Evolutionary conservation across 2,888 invertebrate species (phyloP), one percentile per base, ranked within the genome.

Genomic region (Leistus spinibarbis): DNA sequence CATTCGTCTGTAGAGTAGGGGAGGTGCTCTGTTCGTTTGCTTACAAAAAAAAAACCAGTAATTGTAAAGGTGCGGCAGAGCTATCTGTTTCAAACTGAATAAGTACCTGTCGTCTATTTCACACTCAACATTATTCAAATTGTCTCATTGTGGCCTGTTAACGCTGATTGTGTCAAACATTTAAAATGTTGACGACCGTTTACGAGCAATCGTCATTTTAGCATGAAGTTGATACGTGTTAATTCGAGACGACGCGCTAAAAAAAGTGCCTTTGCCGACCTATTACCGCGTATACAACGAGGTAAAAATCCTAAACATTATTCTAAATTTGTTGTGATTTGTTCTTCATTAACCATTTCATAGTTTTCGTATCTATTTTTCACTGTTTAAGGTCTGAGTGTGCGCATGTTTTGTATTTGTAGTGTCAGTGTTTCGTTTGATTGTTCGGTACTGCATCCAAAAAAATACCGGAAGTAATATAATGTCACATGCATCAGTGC

Each of bases 171-270:
- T 75, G 54, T 53, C 66, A 66, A 53, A 66, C 40, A 54, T 53
- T 20, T 2, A 75, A 54, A 69, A 75, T 75, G 74, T 53, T 60
- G 68, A 13, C 75, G 24, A 60, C 62, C 22, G 17, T 10, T 19
- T 40, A 64, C 20, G n/a, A 16, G 66, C 17, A 9, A 16, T 53
- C 54, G 16, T 13, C 17, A 19, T 56, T 68, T 68, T 54, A 75
- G 63, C 57, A 81, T 81, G 81, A 81, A 80, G 78, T 76, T 81
- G 76, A 80, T 81, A 76, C 79, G 81, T 63, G 79, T 81, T 56
- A 81, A 81, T 76, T 81, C 81, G 17, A 77, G 79, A 57, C 79
- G 79, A 70, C 78, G 81, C 2, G 76, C 78, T 24, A 79, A 79
- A 69, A 76, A 72, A 66, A 78, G 76, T 68, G 73, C 77, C 17